Evolutionary conservation across 2,888 invertebrate species (phyloP).

Genomic region (Agapostemon virescens): DNA sequence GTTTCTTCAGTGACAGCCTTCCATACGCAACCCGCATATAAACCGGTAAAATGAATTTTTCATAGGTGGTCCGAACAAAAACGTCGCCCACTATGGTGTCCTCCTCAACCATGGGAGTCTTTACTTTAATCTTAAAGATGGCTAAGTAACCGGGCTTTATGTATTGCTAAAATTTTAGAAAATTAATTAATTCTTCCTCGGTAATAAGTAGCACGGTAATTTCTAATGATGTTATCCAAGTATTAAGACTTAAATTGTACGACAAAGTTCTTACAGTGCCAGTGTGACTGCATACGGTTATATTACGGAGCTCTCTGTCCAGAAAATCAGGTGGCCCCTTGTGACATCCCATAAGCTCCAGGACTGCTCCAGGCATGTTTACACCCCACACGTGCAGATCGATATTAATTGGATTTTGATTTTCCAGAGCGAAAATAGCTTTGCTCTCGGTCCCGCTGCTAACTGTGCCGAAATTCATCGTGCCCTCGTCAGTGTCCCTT

Average conservation of each 20-base stretch:
- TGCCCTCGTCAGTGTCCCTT: constrained; percentile 75
- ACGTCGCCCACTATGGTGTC: constrained; percentile 86
- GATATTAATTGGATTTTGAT: constrained; percentile 89
- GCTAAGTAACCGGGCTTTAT: constrained; percentile 85
- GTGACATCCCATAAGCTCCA: constrained; percentile 85
- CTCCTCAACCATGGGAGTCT: constrained; percentile 86
- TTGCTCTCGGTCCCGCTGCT: constrained; percentile 85
- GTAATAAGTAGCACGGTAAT: no score
- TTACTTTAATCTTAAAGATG: constrained; percentile 87
- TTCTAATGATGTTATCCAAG: no score
- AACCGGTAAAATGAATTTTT: constrained; percentile 87
- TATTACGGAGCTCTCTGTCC: constrained; percentile 76
- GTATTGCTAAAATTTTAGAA: constrained; percentile 80
- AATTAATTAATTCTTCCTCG: constrained; percentile 3
- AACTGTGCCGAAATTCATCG: constrained; percentile 85
- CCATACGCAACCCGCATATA: constrained; percentile 89
- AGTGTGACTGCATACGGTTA: constrained; percentile 76
- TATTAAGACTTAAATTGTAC: not conserved
- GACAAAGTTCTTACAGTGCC: constrained; percentile 74
- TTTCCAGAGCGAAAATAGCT: constrained; percentile 87
- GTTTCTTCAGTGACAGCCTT: constrained; percentile 82
- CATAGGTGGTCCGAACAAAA: constrained; percentile 87
- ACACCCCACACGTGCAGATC: constrained; percentile 84
- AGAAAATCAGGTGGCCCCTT: constrained; percentile 80
- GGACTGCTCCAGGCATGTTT: constrained; percentile 83